phyloP scores from a whole-genome alignment of 2,113 vertebrate species.

The Thermophis baileyi region DNA sequence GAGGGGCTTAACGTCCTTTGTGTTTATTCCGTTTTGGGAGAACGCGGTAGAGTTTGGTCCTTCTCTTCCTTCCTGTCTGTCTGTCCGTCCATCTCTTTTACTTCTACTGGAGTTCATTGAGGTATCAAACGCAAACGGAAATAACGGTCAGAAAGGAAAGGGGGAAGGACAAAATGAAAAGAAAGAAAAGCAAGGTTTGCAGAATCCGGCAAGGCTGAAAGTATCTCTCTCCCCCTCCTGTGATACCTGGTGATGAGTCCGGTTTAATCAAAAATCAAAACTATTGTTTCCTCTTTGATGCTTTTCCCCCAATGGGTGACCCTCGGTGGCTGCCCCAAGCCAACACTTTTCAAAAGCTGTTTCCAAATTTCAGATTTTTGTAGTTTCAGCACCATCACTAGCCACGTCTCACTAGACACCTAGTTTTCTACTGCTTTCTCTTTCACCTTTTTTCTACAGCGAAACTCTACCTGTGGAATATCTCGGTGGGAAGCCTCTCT shows the following conservation, averaged over 20 bases:
- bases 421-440: background rate
- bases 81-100: background rate
- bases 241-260: no score
- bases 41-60: background rate
- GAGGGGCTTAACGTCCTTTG: background rate
- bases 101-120: no score
- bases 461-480: slow-evolving; percentile 86
- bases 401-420: background rate
- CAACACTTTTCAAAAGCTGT: background rate
- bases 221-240: no score
- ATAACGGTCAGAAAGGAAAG: no score
- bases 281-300: background rate
- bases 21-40: background rate
- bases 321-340: background rate
- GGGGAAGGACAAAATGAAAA: no score
- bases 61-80: background rate
- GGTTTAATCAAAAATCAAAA: background rate
- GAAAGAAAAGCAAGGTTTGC: no score
- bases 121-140: no score
- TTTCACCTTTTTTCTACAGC: slow-evolving; percentile 60
- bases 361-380: background rate
- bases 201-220: no score
- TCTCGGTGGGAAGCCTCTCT: slow-evolving; percentile 85
- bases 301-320: no score
- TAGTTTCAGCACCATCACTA: background rate